Conservation (phyloP, 1,140 invertebrate species). For the Drosophila bocqueti region DNA sequence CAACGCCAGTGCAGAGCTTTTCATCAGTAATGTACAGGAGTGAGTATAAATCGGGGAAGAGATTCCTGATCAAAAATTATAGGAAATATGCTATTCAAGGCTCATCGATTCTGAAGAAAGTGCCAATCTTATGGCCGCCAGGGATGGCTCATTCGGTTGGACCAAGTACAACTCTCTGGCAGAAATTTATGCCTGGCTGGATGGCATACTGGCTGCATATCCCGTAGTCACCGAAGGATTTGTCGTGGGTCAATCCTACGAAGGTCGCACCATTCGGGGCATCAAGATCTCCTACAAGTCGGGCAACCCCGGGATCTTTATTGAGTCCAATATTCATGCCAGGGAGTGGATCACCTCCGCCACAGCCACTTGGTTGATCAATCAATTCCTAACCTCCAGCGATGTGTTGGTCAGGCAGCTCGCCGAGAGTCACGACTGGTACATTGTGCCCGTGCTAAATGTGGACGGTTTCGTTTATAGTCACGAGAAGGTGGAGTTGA, state of each 20-base stretch:
- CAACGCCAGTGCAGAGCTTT: constrained; percentile 40
- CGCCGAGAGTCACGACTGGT: constrained; percentile 87
- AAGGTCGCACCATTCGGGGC: constrained; percentile 87
- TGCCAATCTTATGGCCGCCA: neutral
- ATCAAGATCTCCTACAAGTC: constrained; percentile 87
- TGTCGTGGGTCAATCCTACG: constrained; percentile 85
- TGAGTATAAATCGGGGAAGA: constrained; percentile 24
- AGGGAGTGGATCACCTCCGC: constrained; percentile 88
- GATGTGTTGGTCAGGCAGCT: constrained; percentile 76
- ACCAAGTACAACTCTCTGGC: constrained; percentile 82
- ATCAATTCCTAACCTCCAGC: constrained; percentile 84
- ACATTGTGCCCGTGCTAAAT: constrained; percentile 89
- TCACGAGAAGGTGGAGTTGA: constrained; percentile 73
- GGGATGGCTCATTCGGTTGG: constrained; percentile 75
- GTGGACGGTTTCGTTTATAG: constrained; percentile 91
- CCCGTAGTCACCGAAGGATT: constrained; percentile 57
- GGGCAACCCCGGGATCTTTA: constrained; percentile 86
- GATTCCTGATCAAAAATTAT: neutral
- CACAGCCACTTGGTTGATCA: constrained; percentile 86
- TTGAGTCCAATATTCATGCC: constrained; percentile 87
- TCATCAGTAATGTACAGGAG: constrained; percentile 69
- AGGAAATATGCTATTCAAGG: constrained; percentile 1
- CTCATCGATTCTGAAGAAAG: constrained; percentile 39
- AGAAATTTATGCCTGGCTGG: constrained; percentile 86
- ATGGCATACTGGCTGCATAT: constrained; percentile 77